These are phyloP conservation scores for Astreopora myriophthalma DNA, from an alignment of 64 coral and sea anemone genomes.

Conservation along the genomic window DNA sequence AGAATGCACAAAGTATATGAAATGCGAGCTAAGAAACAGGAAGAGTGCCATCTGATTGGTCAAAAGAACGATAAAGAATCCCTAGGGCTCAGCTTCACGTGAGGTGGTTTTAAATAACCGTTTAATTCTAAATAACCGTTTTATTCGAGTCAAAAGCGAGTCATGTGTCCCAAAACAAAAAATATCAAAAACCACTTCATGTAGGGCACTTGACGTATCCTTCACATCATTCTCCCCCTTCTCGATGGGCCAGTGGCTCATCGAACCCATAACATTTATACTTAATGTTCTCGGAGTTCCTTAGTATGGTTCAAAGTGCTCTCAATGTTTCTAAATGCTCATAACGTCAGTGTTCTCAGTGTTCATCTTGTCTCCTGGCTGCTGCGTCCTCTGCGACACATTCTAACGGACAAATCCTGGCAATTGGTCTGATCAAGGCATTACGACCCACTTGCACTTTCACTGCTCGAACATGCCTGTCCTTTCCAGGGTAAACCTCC, in stretches of 20 bases:
- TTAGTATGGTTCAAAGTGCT: no score
- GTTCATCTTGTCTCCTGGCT: not conserved
- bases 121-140: no score
- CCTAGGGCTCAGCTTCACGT: no score
- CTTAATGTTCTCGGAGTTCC: not conserved
- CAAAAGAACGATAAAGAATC: no score
- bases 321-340: not conserved
- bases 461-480: not conserved
- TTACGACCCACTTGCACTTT: not conserved
- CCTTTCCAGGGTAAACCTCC: not conserved
- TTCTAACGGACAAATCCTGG: slow-evolving; percentile 41
- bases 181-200: no score
- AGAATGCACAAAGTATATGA: no score
- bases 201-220: no score
- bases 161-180: no score
- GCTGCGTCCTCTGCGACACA: not conserved
- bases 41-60: no score
- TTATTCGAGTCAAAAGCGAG: no score
- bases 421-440: not conserved
- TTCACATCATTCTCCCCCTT: slow-evolving; percentile 27
- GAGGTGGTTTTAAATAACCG: no score
- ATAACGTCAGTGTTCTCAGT: not conserved
- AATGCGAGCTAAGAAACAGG: no score
- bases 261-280: not conserved
- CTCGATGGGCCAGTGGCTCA: slow-evolving; percentile 7